Percentiles rank a stretch among this genome's conserved stretches.
Conservation (phyloP, 2,797 vertebrate genomes). For the Brotogeris chrysoptera region DNA sequence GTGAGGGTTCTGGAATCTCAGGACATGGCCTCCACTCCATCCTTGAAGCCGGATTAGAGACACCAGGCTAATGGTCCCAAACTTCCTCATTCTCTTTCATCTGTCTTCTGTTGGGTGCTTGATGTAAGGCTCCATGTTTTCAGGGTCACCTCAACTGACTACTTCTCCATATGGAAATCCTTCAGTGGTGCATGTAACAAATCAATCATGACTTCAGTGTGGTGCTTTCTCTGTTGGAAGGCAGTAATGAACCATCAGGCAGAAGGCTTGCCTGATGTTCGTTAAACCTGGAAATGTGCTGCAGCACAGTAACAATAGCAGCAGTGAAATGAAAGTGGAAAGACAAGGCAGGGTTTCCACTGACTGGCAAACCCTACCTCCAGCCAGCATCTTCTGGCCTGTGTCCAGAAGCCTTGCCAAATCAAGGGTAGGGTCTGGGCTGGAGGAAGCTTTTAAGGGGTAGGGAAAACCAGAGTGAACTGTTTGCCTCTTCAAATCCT, state of each 20-base stretch:
- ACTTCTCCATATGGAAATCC: neutral
- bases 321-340: neutral
- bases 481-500: neutral
- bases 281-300: neutral
- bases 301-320: neutral
- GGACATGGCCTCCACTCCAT: neutral
- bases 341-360: neutral
- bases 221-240: neutral
- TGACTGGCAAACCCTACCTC: neutral
- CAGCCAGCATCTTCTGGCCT: neutral
- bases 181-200: neutral
- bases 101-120: neutral
- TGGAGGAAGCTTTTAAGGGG: neutral
- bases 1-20: neutral
- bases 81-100: neutral
- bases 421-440: neutral
- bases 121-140: neutral
- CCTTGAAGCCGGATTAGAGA: neutral
- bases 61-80: neutral
- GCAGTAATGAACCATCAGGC: neutral
- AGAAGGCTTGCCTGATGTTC: neutral
- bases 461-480: neutral
- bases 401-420: neutral
- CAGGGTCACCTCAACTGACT: conserved; percentile 6
- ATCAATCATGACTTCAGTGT: neutral